Evolutionary conservation across 2,113 vertebrate species (phyloP).

Genomic region (Eulemur rufifrons): DNA sequence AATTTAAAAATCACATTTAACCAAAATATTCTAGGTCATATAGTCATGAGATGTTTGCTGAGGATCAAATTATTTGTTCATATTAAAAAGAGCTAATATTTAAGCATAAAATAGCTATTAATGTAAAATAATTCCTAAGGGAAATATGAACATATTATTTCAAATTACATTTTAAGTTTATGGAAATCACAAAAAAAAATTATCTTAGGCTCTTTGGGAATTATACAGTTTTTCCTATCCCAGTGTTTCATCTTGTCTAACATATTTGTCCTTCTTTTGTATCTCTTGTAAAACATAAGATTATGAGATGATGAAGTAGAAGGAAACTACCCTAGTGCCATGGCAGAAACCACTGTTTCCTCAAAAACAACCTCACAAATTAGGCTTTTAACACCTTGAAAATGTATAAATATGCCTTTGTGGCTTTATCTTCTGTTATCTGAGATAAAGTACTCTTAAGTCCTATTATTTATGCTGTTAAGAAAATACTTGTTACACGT

Average conservation of each 20-base stretch:
- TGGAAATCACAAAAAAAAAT: not conserved
- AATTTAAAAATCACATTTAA: conserved; percentile 18
- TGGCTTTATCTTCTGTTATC: not conserved
- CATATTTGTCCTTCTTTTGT: not conserved
- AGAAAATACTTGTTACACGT: not conserved
- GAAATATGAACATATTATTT: not conserved
- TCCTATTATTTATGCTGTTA: not conserved
- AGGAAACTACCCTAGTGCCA: not conserved
- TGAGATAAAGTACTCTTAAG: not conserved
- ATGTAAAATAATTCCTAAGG: not conserved
- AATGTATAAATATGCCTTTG: not conserved
- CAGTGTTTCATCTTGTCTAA: not conserved
- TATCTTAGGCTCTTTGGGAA: not conserved
- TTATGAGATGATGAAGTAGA: not conserved
- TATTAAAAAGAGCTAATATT: not conserved
- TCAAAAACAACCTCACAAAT: not conserved
- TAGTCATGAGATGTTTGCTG: not conserved
- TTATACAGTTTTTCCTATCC: not conserved
- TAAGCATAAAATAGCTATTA: not conserved
- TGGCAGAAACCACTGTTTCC: not conserved
- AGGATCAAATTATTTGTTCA: not conserved
- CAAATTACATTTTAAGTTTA: not conserved
- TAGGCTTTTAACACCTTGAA: not conserved
- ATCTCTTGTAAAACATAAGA: not conserved
- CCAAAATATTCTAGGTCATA: not conserved